Conservation (phyloP, 2,113 vertebrate genomes). For the Lynx canadensis region DNA sequence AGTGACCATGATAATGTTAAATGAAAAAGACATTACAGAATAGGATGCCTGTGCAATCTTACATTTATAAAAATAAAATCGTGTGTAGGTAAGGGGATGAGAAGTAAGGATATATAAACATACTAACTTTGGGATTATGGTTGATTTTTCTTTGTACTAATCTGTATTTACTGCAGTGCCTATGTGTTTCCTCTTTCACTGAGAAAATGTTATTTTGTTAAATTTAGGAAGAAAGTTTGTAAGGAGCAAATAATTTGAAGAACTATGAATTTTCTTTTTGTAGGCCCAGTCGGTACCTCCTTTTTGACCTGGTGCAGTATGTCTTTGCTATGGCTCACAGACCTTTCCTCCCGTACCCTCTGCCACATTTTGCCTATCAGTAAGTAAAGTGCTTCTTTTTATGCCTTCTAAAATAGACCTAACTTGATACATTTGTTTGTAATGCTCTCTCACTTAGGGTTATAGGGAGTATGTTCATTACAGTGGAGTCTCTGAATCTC, state of each 20-base stretch:
- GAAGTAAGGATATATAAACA: background rate
- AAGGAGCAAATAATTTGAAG: background rate
- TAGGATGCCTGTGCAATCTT: background rate
- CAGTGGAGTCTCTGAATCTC: background rate
- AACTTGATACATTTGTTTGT: background rate
- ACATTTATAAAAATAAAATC: background rate
- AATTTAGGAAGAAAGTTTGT: background rate
- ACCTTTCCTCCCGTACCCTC: slow-evolving; percentile 88
- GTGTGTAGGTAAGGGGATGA: background rate
- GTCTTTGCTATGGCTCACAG: slow-evolving; percentile 88
- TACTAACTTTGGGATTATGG: background rate
- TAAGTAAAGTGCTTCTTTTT: slow-evolving; percentile 83
- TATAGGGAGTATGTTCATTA: background rate
- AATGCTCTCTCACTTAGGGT: background rate
- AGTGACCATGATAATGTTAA: background rate
- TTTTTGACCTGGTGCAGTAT: slow-evolving; percentile 94
- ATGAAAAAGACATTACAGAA: background rate
- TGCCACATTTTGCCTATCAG: slow-evolving; percentile 92
- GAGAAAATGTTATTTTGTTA: background rate
- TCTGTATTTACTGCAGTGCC: background rate
- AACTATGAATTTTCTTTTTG: background rate
- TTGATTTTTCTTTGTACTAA: background rate
- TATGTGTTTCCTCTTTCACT: background rate
- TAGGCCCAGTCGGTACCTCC: slow-evolving; percentile 93
- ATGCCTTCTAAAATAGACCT: background rate